These are phyloP conservation scores for Cotesia typhae DNA, from an alignment of 1,140 invertebrate genomes.

Conservation along the genomic window DNA sequence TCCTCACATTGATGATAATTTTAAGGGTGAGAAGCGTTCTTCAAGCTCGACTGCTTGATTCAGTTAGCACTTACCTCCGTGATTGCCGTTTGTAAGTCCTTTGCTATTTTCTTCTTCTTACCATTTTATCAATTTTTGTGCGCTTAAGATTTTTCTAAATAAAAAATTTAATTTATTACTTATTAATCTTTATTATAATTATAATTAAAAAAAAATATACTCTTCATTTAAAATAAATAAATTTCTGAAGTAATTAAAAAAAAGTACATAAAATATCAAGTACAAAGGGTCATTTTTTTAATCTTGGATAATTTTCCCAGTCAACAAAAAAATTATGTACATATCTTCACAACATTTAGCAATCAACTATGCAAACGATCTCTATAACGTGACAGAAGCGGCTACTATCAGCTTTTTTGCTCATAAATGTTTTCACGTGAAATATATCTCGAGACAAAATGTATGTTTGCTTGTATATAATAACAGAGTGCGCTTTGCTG, in stretches of 20 bases:
- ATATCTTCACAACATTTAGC: slow-evolving; percentile 37
- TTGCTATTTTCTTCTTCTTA: slow-evolving; percentile 40
- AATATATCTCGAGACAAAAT: slow-evolving; percentile 12
- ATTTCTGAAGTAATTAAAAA: no score
- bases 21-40: slow-evolving; percentile 26
- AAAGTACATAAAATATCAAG: background rate
- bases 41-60: slow-evolving; percentile 42
- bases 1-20: background rate
- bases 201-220: no score
- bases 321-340: background rate
- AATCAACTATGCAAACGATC: slow-evolving; percentile 58
- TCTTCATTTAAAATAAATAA: no score
- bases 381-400: slow-evolving; percentile 45
- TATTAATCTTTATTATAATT: no score
- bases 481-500: slow-evolving; percentile 11
- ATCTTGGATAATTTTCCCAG: slow-evolving; percentile 4
- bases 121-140: background rate
- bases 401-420: slow-evolving; percentile 45
- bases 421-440: slow-evolving; percentile 49
- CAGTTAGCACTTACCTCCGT: slow-evolving; percentile 54
- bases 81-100: slow-evolving; percentile 57
- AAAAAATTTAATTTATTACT: background rate
- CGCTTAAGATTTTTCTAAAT: background rate
- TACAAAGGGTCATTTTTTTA: slow-evolving; percentile 8
- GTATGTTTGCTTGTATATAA: slow-evolving; percentile 1